Evolutionary conservation across 2,797 vertebrate species (phyloP).

Genomic region (Glossophaga mutica): DNA sequence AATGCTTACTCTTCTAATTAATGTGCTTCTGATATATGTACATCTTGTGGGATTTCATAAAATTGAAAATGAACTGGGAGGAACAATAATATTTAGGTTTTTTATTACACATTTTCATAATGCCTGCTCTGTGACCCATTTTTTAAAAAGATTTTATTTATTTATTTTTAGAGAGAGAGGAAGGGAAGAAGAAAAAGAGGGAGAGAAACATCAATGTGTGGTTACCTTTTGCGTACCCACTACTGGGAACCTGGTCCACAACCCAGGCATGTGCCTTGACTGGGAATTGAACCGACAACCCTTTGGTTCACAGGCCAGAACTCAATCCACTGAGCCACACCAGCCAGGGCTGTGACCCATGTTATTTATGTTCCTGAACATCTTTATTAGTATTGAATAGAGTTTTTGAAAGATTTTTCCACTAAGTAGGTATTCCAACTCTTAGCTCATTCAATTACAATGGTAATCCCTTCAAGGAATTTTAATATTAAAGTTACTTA

Average conservation of each 20-base stretch:
- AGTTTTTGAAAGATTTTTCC: background rate
- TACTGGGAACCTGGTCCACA: too few relatives aligned
- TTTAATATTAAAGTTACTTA: conserved; percentile 25
- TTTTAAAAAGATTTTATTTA: too few relatives aligned
- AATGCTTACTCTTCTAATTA: background rate
- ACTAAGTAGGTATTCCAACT: background rate
- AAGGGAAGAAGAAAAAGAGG: too few relatives aligned
- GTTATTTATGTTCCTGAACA: background rate
- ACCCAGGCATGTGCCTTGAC: too few relatives aligned
- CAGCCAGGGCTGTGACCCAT: background rate
- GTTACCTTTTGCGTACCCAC: too few relatives aligned
- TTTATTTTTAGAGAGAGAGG: too few relatives aligned
- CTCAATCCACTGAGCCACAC: too few relatives aligned
- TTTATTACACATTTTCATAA: background rate
- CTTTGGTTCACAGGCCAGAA: too few relatives aligned
- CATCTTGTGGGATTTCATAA: background rate
- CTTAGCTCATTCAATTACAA: background rate
- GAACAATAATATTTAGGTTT: background rate
- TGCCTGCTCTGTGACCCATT: background rate
- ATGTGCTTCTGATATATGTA: background rate
- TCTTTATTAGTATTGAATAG: conserved; percentile 18
- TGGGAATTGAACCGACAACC: too few relatives aligned
- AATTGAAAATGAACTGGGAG: conserved; percentile 19
- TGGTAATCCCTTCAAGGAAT: background rate
- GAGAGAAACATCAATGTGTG: too few relatives aligned